Evolutionary conservation across 2,113 vertebrate genomes (phyloP).

Genomic region (Burhinus oedicnemus): DNA sequence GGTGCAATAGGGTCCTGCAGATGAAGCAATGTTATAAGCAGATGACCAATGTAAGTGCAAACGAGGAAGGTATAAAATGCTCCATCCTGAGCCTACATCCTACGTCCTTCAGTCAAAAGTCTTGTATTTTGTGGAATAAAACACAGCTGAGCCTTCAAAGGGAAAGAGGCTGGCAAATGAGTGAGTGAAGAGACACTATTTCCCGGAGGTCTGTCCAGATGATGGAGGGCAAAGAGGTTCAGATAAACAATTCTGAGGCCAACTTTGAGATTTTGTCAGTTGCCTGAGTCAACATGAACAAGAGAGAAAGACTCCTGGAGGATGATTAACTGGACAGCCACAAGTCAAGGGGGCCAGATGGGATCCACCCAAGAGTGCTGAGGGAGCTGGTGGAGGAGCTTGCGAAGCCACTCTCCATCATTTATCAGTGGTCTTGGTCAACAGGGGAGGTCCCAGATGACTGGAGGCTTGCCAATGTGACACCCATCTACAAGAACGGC

Average conservation of each 20-base stretch:
- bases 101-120: neutral
- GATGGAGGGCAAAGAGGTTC: neutral
- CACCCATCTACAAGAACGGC: too few relatives aligned
- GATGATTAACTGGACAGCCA: neutral
- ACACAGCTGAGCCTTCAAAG: neutral
- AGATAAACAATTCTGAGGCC: neutral
- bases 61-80: neutral
- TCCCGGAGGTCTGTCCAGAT: neutral
- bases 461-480: too few relatives aligned
- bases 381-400: too few relatives aligned
- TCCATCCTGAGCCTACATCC: neutral
- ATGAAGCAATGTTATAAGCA: neutral
- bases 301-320: neutral
- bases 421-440: too few relatives aligned
- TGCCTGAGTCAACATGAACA: neutral
- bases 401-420: too few relatives aligned
- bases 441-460: too few relatives aligned
- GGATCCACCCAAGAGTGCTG: too few relatives aligned
- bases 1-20: neutral
- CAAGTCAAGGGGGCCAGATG: too few relatives aligned
- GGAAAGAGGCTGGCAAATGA: neutral
- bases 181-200: neutral
- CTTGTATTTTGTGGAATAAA: neutral
- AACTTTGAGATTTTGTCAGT: neutral
- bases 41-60: neutral